Evolutionary conservation across 2,797 vertebrate species (phyloP), one percentile per base, ranked within the genome.

Genomic region (Streptopelia turtur): DNA sequence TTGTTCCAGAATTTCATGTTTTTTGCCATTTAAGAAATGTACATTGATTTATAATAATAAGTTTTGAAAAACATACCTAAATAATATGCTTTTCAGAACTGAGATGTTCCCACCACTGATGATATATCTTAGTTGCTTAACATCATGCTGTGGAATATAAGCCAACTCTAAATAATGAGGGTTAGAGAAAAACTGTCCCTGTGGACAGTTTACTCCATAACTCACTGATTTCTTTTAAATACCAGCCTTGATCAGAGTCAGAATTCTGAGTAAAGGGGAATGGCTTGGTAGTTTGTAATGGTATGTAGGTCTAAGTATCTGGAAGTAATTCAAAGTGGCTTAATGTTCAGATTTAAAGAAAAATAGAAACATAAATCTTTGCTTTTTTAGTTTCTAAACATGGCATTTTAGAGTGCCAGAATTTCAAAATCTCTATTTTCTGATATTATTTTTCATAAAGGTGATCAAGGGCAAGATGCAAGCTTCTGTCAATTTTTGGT

Each of bases 101-200:
- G 35, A 92, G 90, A 92, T 89, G 30, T 87, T 66, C 60, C 60
- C n/a, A 76, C 23, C 59, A 63, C 20, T 69, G 30, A 43, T 87
- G 81, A 90, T 83, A 33, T 76, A 96, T 89, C 83, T 85, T 84
- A 81, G 94, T 90, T 95, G 68, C 83, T 94, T 95, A 82, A 84
- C 87, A 81, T 90, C 89, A 87, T 53, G 60, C 79, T 94, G 78
- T 78, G 93, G 92, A 90, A 64, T 86, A 87, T 65, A 94, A 91
- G 41, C n/a, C 79, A 94, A 80, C 76, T 45, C 83, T 84, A 93
- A 96, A 85, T 69, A 92, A 86, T 31, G n/a, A 89, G 30, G 30
- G n/a, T 50, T 91, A 83, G 41, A 93, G 72, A 76, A 83, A 94
- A 87, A 43, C 18, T 78, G 50, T 87, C 80, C 83, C 90, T 39